Evolutionary conservation across 2,888 invertebrate species (phyloP), one percentile per base, ranked within the genome.

Genomic region (Brachyptera putata): DNA sequence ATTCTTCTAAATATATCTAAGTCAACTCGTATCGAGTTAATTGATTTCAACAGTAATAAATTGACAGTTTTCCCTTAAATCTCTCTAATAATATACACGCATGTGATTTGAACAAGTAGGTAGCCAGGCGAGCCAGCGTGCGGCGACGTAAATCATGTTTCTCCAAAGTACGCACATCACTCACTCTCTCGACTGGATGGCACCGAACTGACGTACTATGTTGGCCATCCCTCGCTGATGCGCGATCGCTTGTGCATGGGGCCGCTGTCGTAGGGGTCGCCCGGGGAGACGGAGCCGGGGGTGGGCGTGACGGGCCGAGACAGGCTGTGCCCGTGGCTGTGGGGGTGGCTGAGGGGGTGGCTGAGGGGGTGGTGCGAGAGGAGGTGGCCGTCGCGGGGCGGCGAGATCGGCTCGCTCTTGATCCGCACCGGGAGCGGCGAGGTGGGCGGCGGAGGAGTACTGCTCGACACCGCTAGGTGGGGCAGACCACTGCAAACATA

Each of bases 351-450:
- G 75, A 67, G n/a, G 78, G 65, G 78, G 73, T 66, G 75, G 73
- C 66, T 75, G 75, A 67, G 74, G 68, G 63, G 69, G 73, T 66
- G 75, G 74, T 67, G 74, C 69, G 63, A 69, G 61, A 66, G 69
- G 67, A 61, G 67, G 65, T 56, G 79, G 63, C 72, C 67, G 63
- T 72, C 93, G 65, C 95, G 84, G 2, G 94, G 94, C 43, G 95
- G 95, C 67, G 95, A 95, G 72, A 95, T 93, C 24, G 95, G 95
- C 75, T 96, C 95, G 68, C 94, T 92, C 78, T 95, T 95, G 74
- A 95, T 91, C 77, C 91, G 91, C 67, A 94, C 85, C 68, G 89
- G 87, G 73, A 86, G 80, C 26, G 92, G 91, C 68, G 89, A 89
- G 67, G 85, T 84, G 62, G 88, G 84, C 59, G 88, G 87, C 13